Base-by-base conservation (phyloP, 2,797 vertebrate species). In the Sebastes hubbsi region DNA sequence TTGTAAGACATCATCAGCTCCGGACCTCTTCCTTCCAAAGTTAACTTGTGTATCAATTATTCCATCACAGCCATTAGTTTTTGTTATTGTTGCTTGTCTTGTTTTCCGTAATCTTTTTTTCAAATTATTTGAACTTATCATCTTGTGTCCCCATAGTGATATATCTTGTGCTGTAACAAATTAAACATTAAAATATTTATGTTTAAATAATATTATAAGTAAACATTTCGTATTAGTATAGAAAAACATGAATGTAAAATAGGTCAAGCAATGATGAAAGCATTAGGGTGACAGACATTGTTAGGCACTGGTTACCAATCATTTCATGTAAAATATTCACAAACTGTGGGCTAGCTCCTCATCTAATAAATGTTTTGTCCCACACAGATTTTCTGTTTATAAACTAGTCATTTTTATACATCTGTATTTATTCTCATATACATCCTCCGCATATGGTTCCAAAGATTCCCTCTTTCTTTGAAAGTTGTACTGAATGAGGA, bases 61-160 rank as follows among this genome's bases (percentile, higher is more conserved):
- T n/a, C n/a, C n/a, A n/a, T n/a, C n/a, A n/a, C n/a, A n/a, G n/a
- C n/a, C n/a, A 22, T 29, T 30, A 11, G 0, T 5, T n/a, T 12
- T 52, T 30, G 22, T 0, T 9, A 0, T 52, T 30, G 14, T 18
- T 16, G 18, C 1, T 52, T 55, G 24, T 66, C 4, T 64, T n/a
- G 2, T 49, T 0, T 49, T 29, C 1, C 0, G 27, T 67, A 8
- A 34, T 25, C 22, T 56, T 55, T 0, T 18, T 22, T 52, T 20
- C 2, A 30, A 52, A 29, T 32, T 0, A 68, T 32, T 16, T 24
- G 8, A 56, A 70, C n/a, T 4, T 20, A 8, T 36, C 12, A 63
- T 29, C 2, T 9, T 27, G 5, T 34, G 4, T 34, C 8, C 1
- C 20, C 46, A 12, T 34, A 56, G 13, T 38, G 0, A 36, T 36